These are phyloP conservation scores for Solenopsis invicta DNA, from an alignment of 1,140 invertebrate genomes.

Conservation along the genomic window DNA sequence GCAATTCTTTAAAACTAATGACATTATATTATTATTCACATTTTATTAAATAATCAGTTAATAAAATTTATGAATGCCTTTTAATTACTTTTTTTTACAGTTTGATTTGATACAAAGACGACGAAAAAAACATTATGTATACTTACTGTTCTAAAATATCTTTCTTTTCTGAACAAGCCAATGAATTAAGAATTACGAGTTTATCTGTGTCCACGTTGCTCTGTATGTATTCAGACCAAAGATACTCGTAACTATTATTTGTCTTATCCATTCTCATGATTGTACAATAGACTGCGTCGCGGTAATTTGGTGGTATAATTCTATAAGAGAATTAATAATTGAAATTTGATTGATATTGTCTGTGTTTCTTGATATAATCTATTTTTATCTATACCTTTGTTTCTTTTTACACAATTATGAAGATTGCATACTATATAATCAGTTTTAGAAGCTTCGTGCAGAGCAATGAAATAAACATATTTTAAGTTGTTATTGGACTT, in stretches of 20 bases:
- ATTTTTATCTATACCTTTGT: background rate
- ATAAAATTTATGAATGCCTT: background rate
- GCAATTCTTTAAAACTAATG: background rate
- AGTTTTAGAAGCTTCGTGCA: background rate
- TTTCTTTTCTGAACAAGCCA: conserved; percentile 88
- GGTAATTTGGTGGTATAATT: conserved; percentile 88
- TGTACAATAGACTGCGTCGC: conserved; percentile 86
- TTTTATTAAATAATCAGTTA: background rate
- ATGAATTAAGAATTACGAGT: conserved; percentile 87
- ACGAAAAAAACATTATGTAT: background rate
- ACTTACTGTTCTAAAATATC: conserved; percentile 85
- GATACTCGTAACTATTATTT: conserved; percentile 62
- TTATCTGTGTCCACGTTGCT: conserved; percentile 87
- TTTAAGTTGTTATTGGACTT: conserved; percentile 6
- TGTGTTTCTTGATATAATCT: no score
- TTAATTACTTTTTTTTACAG: background rate
- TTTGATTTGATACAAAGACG: background rate
- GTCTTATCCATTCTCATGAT: conserved; percentile 62
- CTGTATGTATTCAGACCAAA: conserved; percentile 65
- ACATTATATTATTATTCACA: background rate
- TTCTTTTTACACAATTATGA: background rate
- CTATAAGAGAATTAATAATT: conserved; percentile 79
- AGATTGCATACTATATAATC: background rate
- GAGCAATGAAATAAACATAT: background rate
- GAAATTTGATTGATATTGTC: conserved; percentile 46